Evolutionary conservation across 2,888 invertebrate genomes (phyloP).

Genomic region (Pyrrhia umbra): DNA sequence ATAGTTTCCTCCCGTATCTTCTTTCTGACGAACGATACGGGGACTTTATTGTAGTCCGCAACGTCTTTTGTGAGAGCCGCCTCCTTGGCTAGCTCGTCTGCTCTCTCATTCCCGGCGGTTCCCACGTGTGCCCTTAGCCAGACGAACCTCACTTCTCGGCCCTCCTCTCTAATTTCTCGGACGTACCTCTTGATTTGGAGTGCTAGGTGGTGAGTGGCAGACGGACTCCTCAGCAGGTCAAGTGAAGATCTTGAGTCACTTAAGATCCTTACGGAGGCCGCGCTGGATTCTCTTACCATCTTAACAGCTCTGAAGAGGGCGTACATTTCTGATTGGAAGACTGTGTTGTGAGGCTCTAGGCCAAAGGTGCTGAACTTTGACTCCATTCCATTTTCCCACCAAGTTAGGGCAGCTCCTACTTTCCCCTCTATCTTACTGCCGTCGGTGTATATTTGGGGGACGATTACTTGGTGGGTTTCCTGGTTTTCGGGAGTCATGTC

Average conservation of each 20-base stretch:
- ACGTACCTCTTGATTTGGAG: not conserved
- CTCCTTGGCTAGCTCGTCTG: slow-evolving; percentile 1
- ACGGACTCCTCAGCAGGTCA: slow-evolving; percentile 1
- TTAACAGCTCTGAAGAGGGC: not conserved
- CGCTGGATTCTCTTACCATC: not conserved
- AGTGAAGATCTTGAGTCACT: slow-evolving; percentile 3
- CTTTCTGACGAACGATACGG: slow-evolving; percentile 16
- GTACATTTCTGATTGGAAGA: slow-evolving; percentile 5
- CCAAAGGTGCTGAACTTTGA: not conserved
- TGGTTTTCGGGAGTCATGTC: not conserved
- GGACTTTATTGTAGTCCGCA: slow-evolving; percentile 9
- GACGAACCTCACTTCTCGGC: not conserved
- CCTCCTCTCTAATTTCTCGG: not conserved
- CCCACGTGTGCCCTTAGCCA: slow-evolving; percentile 4
- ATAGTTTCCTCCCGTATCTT: slow-evolving; percentile 15
- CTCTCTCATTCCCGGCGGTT: slow-evolving; percentile 4
- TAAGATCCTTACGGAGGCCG: not conserved
- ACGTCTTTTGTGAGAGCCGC: not conserved
- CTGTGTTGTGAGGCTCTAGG: not conserved
- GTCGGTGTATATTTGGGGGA: slow-evolving; percentile 1
- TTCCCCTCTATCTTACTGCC: slow-evolving; percentile 8
- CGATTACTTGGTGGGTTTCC: not conserved
- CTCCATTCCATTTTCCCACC: slow-evolving; percentile 4
- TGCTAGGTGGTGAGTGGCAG: slow-evolving; percentile 2
- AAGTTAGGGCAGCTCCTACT: slow-evolving; percentile 5